Base-by-base conservation (phyloP, 30 jellyfish, hydroid and myxozoan genomes). In the Chrysaora quinquecirrha region DNA sequence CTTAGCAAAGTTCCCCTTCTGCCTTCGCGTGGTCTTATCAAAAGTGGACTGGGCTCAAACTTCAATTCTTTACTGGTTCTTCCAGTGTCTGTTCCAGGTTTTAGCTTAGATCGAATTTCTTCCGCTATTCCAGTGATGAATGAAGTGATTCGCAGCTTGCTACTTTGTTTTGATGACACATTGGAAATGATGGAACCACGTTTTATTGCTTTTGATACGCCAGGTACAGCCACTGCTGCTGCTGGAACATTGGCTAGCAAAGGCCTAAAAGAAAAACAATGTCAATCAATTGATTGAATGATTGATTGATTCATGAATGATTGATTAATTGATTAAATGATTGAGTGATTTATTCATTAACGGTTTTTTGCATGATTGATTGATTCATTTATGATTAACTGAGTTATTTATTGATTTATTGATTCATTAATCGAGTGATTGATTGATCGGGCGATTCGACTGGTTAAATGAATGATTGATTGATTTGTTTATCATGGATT, bases 1-100 rank as follows among this genome's bases (percentile, higher is more conserved):
- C 96, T 86, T 28, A 75, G 68, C 25, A 86, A 50, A 9, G 96
- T 77, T 19, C 90, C 86, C 35, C 96, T 69, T 48, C 96, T 64
- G 3, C 87, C 96, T 22, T 75, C 90, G 3, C 66, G 76, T 27
- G 86, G 96, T 31, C 90, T 80, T 65, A 86, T 64, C 4, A 30
- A 25, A 2, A 84, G 34, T 30, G 95, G 95, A 34, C 78, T 74
- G 30, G 82, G 81, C 54, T 73, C 56, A 11, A 73, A 22, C 30
- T 84, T 71, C 24, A 61, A 24, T 25, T 75, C 68, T 30, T 35
- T 50, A 30, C 63, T 48, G 24, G 22, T 48, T 65, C 52, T 35
- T 32, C 76, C 67, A 28, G 61, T 34, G 43, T 33, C 86, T 0
- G 86, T 32, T 52, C 78, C 75, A 25, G 77, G 24, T 48, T 64